Base-by-base conservation (phyloP, 1,140 invertebrate species). In the Cydia fagiglandana region DNA sequence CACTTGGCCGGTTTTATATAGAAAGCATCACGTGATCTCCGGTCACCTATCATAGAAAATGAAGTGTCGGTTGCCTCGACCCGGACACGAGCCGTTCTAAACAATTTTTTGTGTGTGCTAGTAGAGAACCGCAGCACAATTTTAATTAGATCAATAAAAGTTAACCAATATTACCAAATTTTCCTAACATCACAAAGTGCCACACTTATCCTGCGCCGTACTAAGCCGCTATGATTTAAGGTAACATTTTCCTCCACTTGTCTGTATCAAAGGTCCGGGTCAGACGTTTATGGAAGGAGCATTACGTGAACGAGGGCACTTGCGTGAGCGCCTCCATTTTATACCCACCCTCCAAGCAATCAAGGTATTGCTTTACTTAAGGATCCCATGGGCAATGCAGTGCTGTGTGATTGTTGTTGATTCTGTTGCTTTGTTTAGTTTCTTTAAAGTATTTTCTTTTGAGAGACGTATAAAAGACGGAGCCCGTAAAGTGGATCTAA, bases 301-400 rank as follows among this genome's bases (percentile, higher is more conserved):
- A 61, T 61, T 61, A 61, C 20, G 56, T 24, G 77, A 81, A 83
- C 75, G 76, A 76, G 74, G 73, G 73, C 80, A 79, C 78, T 80
- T 79, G 68, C 77, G 77, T 79, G 64, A 77, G 79, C 78, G 79
- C 77, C 79, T 81, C 82, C 78, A 81, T 85, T 83, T 85, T 82
- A 85, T 78, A 75, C 64, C 76, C 77, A 53, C 75, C 75, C 76
- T 76, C 64, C 66, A 41, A 61, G 56, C 66, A 70, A 70, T 68
- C 64, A 68, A 68, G 30, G 64, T 68, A 68, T 68, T 70, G 66
- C 34, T 70, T 70, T 70, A 70, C 66, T 70, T 70, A 70, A n/a
- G 38, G 66, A n/a, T 41, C 66, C 66, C 30, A 38, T 17, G 66
- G 66, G 66, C 9, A 20, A 34, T 24, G 50, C 50, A 9, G 66